Conservation (phyloP, 2,797 vertebrate genomes). For the Amblyraja radiata region DNA sequence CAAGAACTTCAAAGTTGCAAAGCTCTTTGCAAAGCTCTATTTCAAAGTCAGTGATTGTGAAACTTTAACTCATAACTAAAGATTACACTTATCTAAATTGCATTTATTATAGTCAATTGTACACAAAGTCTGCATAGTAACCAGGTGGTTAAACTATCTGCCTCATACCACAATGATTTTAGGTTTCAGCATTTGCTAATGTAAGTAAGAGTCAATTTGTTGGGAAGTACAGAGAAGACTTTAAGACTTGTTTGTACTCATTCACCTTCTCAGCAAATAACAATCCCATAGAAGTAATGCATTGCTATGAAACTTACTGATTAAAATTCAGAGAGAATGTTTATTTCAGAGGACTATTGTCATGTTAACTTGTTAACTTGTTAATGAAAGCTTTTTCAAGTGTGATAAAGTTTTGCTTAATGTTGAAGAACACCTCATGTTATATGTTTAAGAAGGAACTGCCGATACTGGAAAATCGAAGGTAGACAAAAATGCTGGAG, state of each 20-base stretch:
- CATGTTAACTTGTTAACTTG: not conserved
- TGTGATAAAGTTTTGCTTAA: not conserved
- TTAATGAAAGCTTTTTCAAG: not conserved
- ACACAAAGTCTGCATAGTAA: not conserved
- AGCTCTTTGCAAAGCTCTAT: not conserved
- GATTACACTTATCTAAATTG: not conserved
- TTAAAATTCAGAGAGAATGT: constrained; percentile 6
- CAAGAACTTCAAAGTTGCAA: not conserved
- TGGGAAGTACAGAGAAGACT: not conserved
- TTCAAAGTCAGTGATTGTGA: not conserved
- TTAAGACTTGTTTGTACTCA: not conserved
- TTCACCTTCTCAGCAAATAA: not conserved
- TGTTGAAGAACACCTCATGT: constrained; percentile 2
- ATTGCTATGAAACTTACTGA: not conserved
- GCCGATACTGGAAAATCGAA: too few relatives aligned
- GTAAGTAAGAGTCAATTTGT: not conserved
- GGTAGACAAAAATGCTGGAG: too few relatives aligned
- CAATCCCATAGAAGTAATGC: not conserved
- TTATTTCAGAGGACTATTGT: not conserved
- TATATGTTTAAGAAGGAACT: too few relatives aligned
- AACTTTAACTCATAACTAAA: not conserved
- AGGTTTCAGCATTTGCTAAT: not conserved
- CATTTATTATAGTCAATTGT: not conserved
- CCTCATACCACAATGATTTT: not conserved
- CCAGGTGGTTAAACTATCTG: not conserved